Evolutionary conservation across 2,113 vertebrate species (phyloP).

Genomic region (Anser brachyrhynchus): DNA sequence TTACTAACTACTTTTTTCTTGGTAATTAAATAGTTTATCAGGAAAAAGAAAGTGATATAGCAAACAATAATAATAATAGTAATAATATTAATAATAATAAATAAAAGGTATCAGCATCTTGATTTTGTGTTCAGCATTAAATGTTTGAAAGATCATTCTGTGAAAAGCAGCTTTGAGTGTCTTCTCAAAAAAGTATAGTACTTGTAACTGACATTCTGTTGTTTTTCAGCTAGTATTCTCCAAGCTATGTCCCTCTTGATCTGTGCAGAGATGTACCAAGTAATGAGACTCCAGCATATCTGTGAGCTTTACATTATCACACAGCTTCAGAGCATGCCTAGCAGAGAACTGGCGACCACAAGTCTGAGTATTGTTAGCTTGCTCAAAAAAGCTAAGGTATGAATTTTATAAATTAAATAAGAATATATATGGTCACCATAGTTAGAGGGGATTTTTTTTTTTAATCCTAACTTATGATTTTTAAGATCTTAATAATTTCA

Average conservation of each 20-base stretch:
- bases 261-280: constrained; percentile 98
- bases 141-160: neutral
- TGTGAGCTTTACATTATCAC: constrained; percentile 95
- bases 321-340: constrained; percentile 95
- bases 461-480: neutral
- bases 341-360: constrained; percentile 89
- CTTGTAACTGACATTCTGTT: neutral
- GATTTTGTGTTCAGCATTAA: neutral
- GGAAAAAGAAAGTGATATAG: neutral
- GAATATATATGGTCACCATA: fast-evolving
- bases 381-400: constrained; percentile 92
- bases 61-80: neutral
- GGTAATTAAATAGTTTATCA: neutral
- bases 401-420: neutral
- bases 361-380: constrained; percentile 90
- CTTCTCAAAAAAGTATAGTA: neutral
- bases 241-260: constrained; percentile 97
- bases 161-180: neutral
- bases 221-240: constrained; percentile 87
- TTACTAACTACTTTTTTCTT: neutral
- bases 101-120: neutral
- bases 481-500: neutral
- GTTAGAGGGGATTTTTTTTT: neutral
- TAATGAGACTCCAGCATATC: constrained; percentile 93
- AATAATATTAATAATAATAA: too few relatives aligned